phyloP scores from a whole-genome alignment of 2,797 vertebrate genomes.

The Lagodon rhomboides region DNA sequence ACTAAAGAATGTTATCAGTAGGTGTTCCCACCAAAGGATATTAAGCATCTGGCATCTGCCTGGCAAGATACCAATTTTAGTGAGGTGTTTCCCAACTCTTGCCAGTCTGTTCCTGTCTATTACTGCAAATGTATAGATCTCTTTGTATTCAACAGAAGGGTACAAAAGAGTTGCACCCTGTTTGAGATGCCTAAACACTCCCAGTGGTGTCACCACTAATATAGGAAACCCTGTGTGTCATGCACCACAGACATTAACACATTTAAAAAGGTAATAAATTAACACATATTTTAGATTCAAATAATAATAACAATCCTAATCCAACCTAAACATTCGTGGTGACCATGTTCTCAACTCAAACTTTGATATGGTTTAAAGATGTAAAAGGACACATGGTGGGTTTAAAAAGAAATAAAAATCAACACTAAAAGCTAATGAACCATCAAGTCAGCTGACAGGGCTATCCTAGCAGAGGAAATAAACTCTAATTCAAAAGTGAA shows the following conservation, averaged over 20 bases:
- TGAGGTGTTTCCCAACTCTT: slow-evolving; percentile 8
- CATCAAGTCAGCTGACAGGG: slow-evolving; percentile 53
- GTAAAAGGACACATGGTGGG: not conserved
- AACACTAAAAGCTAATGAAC: slow-evolving; percentile 38
- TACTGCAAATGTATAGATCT: slow-evolving; percentile 23
- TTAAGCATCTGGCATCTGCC: not conserved
- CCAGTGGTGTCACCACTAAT: slow-evolving; percentile 20
- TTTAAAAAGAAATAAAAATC: slow-evolving; percentile 17
- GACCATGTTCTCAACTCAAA: slow-evolving; percentile 66
- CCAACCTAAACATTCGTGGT: slow-evolving; percentile 77
- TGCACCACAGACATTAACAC: slow-evolving; percentile 42
- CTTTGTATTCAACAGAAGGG: slow-evolving; percentile 7
- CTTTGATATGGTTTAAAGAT: slow-evolving; percentile 15
- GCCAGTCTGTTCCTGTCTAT: not conserved
- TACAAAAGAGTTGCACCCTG: slow-evolving; percentile 22
- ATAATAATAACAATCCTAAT: slow-evolving; percentile 73
- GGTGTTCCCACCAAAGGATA: not conserved
- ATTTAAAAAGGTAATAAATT: slow-evolving; percentile 72
- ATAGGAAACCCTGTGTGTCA: slow-evolving; percentile 47
- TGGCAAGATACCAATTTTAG: not conserved
- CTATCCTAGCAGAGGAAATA: slow-evolving; percentile 50
- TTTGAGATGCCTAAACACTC: slow-evolving; percentile 21
- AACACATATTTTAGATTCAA: slow-evolving; percentile 66
- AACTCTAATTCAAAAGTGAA: slow-evolving; percentile 27
- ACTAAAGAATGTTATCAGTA: not conserved